phyloP scores from a whole-genome alignment of 1,140 invertebrate genomes.

The Bombus balteatus region DNA sequence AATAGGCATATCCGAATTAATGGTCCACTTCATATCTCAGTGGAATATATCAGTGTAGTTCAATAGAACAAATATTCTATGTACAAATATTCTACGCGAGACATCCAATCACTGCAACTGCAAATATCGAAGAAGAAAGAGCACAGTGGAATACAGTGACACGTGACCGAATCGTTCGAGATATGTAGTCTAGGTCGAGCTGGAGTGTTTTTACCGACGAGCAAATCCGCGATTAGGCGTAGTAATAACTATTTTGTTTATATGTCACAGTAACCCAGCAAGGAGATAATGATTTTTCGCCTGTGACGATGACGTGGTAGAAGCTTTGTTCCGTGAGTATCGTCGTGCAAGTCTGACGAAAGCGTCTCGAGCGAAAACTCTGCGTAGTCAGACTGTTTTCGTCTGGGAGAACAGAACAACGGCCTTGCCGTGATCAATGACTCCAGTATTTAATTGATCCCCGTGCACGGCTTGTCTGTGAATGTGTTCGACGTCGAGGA shows the following conservation, averaged over 20 bases:
- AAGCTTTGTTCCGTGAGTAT: background rate
- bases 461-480: slow-evolving; percentile 9
- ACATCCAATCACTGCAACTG: background rate
- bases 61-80: too few relatives aligned
- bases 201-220: background rate
- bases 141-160: background rate
- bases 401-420: slow-evolving; percentile 29
- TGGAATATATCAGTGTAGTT: too few relatives aligned
- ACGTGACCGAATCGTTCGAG: background rate
- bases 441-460: slow-evolving; percentile 49
- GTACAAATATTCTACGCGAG: background rate
- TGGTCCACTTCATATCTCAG: too few relatives aligned
- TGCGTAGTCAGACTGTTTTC: slow-evolving; percentile 39
- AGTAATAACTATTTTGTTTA: background rate
- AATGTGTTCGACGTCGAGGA: slow-evolving; percentile 6
- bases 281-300: background rate
- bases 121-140: background rate
- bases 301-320: background rate
- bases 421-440: slow-evolving; percentile 61
- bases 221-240: background rate
- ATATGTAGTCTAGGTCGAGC: background rate
- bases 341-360: background rate
- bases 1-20: too few relatives aligned
- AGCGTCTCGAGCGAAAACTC: slow-evolving; percentile 2
- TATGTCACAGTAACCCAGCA: background rate